Evolutionary conservation across 2,888 invertebrate genomes (phyloP).

Genomic region (Neocrepidodera transversa): DNA sequence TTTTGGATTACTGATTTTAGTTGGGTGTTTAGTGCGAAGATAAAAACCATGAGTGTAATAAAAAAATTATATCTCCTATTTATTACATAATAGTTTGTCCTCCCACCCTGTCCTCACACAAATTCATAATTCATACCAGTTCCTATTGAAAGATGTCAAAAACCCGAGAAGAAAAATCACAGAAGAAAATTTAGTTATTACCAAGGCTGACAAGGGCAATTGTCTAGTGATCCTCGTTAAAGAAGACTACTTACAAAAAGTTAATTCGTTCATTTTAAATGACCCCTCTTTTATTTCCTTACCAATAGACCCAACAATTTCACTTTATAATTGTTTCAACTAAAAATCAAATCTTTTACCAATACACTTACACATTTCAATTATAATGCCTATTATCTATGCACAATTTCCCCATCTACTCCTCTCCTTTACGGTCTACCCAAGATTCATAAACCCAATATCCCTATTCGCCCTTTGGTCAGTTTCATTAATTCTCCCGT

Average conservation of each 20-base stretch:
- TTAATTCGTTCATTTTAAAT: neutral
- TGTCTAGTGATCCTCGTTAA: neutral
- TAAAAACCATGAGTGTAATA: no score
- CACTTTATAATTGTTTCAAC: neutral
- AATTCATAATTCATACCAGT: no score
- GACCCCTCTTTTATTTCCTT: neutral
- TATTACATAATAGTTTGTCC: no score
- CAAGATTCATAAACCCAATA: conserved; percentile 21
- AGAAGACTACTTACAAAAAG: neutral
- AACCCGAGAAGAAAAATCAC: neutral
- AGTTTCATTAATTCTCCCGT: conserved; percentile 16
- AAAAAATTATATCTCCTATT: no score
- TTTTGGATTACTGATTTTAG: no score
- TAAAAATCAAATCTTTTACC: neutral
- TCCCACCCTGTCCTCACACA: no score
- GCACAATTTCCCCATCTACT: neutral
- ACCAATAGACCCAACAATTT: neutral
- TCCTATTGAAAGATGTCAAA: no score
- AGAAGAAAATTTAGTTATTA: neutral
- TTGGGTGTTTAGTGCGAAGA: no score
- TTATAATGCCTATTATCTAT: no score
- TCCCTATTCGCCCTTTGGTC: conserved; percentile 18
- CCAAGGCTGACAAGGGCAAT: neutral
- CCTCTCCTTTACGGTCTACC: conserved; percentile 16
- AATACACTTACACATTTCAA: neutral